phyloP scores from a whole-genome alignment of 64 coral and sea anemone genomes.

The Exaiptasia diaphana region DNA sequence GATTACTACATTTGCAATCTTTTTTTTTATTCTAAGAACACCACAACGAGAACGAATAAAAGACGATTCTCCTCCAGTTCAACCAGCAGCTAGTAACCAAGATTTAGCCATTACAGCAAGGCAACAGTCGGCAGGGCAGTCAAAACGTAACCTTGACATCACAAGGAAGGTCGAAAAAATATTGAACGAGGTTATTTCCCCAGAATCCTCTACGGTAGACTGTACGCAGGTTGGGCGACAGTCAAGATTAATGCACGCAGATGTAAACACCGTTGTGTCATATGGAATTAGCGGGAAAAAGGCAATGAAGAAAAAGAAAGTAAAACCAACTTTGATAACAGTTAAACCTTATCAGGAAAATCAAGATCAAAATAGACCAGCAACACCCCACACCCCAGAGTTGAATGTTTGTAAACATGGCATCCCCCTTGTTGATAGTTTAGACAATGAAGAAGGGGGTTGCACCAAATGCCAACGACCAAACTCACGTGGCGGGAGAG shows the following conservation, averaged over 20 bases:
- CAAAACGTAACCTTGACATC: neutral
- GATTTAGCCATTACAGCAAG: neutral
- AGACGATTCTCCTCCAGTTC: too few species aligned
- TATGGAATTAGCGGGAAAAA: neutral
- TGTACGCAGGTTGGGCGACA: neutral
- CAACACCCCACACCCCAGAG: neutral
- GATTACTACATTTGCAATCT: too few species aligned
- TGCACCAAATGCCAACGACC: slow-evolving; percentile 13
- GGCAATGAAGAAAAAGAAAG: neutral
- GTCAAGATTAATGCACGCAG: slow-evolving; percentile 8
- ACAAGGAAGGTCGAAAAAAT: neutral
- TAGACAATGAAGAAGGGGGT: neutral
- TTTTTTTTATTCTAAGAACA: too few species aligned
- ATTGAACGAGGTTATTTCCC: neutral
- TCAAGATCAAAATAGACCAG: neutral
- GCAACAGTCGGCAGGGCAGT: too few species aligned
- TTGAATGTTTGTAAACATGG: slow-evolving; percentile 27
- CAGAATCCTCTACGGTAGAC: neutral
- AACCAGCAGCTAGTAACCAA: too few species aligned
- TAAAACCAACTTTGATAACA: neutral
- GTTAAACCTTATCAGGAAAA: slow-evolving; percentile 16
- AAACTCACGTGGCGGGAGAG: neutral
- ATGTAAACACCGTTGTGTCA: neutral
- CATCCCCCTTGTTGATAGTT: neutral
- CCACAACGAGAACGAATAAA: too few species aligned